Evolutionary conservation across 2,113 vertebrate species (phyloP).

Genomic region (Alaudala cheleensis): DNA sequence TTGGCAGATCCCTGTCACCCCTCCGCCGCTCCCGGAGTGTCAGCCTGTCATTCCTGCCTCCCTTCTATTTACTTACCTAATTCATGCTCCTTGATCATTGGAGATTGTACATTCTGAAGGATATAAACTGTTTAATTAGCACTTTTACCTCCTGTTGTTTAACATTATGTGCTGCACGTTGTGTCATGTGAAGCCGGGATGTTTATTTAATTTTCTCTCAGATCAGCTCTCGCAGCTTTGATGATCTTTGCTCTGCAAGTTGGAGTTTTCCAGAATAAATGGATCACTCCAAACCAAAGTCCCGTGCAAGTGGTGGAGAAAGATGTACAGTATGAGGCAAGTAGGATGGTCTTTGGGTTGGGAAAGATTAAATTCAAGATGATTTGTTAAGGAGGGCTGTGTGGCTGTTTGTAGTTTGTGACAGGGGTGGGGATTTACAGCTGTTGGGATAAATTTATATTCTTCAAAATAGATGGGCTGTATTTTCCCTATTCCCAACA

Average conservation of each 20-base stretch:
- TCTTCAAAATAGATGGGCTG: background rate
- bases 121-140: background rate
- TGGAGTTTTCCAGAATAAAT: background rate
- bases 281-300: background rate
- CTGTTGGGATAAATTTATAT: conserved; percentile 22
- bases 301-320: background rate
- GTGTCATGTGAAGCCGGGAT: background rate
- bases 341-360: background rate
- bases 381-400: conserved; percentile 24
- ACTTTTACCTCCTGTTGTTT: background rate
- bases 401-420: conserved; percentile 37
- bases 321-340: background rate
- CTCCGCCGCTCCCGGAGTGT: background rate
- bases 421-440: conserved; percentile 15
- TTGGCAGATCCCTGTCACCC: background rate
- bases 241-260: background rate
- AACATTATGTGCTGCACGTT: background rate
- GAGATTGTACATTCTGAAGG: background rate
- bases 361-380: conserved; percentile 29
- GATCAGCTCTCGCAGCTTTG: background rate
- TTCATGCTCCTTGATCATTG: background rate
- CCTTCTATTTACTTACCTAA: background rate
- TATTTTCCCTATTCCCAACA: conserved; percentile 6
- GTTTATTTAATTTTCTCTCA: background rate
- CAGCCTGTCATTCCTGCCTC: background rate